These are phyloP conservation scores for Zygothrica quintamaculata DNA, from an alignment of 2,888 invertebrate genomes.

Conservation along the genomic window DNA sequence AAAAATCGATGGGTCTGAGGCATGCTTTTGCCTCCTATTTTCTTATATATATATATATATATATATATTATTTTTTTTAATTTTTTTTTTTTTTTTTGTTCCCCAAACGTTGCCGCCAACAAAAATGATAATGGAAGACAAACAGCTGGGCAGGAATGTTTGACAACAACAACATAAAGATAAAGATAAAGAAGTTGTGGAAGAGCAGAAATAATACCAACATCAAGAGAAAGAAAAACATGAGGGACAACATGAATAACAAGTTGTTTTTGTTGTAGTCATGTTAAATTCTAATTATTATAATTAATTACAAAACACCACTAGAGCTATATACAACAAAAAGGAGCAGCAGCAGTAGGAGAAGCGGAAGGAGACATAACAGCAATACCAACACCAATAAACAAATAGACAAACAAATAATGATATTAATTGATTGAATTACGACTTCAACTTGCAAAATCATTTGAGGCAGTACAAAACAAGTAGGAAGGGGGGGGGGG, in stretches of 20 bases:
- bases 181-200: too few species aligned
- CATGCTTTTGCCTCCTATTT: background rate
- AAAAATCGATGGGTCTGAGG: slow-evolving; percentile 41
- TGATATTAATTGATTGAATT: slow-evolving; percentile 78
- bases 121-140: slow-evolving; percentile 52
- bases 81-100: too few species aligned
- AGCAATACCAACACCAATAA: slow-evolving; percentile 11
- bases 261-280: slow-evolving; percentile 53
- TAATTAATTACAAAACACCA: slow-evolving; percentile 70
- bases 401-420: slow-evolving; percentile 67
- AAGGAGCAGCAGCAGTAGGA: background rate
- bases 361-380: slow-evolving; percentile 4
- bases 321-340: background rate
- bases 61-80: too few species aligned
- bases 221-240: slow-evolving; percentile 1
- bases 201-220: background rate
- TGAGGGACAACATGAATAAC: slow-evolving; percentile 31
- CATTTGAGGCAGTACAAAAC: slow-evolving; percentile 23
- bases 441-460: slow-evolving; percentile 73
- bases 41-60: too few species aligned
- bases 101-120: too few species aligned
- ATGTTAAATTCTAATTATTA: slow-evolving; percentile 76
- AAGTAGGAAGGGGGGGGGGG: background rate
- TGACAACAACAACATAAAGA: slow-evolving; percentile 13
- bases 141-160: slow-evolving; percentile 56